Evolutionary conservation across 2,113 vertebrate species (phyloP).

Genomic region (Oenanthe melanoleuca): DNA sequence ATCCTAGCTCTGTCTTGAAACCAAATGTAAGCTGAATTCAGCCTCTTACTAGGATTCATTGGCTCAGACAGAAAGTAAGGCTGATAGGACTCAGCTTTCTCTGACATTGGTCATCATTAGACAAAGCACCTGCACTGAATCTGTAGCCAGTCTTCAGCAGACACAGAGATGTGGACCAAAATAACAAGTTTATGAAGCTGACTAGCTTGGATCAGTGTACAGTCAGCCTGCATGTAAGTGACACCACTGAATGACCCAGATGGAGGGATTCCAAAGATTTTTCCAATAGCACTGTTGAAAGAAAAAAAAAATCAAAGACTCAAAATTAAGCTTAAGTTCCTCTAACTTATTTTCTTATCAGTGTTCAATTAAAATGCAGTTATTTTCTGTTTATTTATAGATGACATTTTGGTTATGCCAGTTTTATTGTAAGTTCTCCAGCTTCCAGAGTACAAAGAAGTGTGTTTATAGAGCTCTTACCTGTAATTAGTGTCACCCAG

Average conservation of each 20-base stretch:
- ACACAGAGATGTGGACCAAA: not conserved
- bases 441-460: slow-evolving; percentile 55
- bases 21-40: not conserved
- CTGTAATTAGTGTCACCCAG: slow-evolving; percentile 73
- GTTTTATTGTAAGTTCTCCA: slow-evolving; percentile 52
- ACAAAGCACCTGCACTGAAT: not conserved
- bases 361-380: slow-evolving; percentile 59
- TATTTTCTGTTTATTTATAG: slow-evolving; percentile 74
- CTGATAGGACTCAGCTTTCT: not conserved
- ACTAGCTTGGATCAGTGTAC: not conserved
- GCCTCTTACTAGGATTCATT: not conserved
- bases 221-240: not conserved
- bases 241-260: not conserved
- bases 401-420: slow-evolving; percentile 47
- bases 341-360: slow-evolving; percentile 67
- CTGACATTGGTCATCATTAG: not conserved
- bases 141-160: not conserved
- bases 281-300: not conserved
- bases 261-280: not conserved
- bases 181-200: not conserved
- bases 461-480: slow-evolving; percentile 73
- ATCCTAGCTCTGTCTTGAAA: not conserved
- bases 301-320: slow-evolving; percentile 59
- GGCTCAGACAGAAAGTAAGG: not conserved
- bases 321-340: not conserved